Evolutionary conservation across 2,113 vertebrate genomes (phyloP), one percentile per base, ranked within the genome.

Genomic region (Ciconia stormi): DNA sequence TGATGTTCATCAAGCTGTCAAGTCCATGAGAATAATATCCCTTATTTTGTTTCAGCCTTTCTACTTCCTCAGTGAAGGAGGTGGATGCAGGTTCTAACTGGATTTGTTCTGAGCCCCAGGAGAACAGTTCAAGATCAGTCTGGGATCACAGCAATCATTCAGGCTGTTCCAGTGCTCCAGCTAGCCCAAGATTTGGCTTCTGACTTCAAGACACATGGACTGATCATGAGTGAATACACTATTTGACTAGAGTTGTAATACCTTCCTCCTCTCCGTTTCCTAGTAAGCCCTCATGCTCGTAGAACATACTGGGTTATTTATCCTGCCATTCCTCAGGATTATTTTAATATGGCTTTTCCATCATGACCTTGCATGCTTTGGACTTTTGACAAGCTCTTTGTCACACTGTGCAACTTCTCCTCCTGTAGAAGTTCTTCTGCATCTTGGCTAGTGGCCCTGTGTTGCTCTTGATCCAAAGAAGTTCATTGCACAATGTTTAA

Each of bases 231-330:
- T 13, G 12, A 50, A 46, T 25, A 21, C 10, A 40, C 32, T 22
- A 8, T 1, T 42, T 38, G 47, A 26, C 40, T 20, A 11, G 11
- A 71, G 30, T 23, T n/a, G 30, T 1, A 30, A 4, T 16, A 10
- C 3, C 55, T 47, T 53, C 49, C 66, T 91, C 25, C 55, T 21
- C 47, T 79, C 61, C 34, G 5, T 26, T 3, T 72, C 85, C 74
- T 21, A 3, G 12, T 15, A 36, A 32, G 5, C 29, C 53, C 63
- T 70, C 58, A 20, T 0, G 0, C 36, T 69, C 46, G 7, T 3
- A 50, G 59, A 55, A 72, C 27, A 67, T 50, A 59, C 5, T 21
- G 36, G 32, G 25, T 11, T 36, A 36, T 93, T 80, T 9, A 44
- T 7, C 53, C 42, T 74, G 61, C 79, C 63, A 21, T 36, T 82